Conservation (phyloP, 2,797 vertebrate genomes). For the Loris lydekkerianus region DNA sequence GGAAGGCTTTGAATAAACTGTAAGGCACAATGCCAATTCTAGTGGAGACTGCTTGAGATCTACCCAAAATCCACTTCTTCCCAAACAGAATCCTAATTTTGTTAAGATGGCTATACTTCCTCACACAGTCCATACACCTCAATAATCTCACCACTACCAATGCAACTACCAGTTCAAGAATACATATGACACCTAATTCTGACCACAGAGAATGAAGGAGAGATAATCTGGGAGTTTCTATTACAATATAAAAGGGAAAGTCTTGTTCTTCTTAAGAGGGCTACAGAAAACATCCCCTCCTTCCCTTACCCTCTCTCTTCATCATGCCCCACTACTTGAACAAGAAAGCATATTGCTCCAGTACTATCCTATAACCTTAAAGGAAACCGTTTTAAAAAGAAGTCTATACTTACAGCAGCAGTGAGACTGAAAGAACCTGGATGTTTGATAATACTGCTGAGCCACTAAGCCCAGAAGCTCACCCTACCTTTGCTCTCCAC, state of each 20-base stretch:
- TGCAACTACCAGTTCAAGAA: neutral
- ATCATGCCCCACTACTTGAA: neutral
- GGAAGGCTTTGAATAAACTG: neutral
- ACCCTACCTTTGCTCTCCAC: neutral
- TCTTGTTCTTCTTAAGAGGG: neutral
- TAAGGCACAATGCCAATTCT: neutral
- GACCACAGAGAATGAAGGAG: neutral
- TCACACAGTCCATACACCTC: neutral
- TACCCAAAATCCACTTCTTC: neutral
- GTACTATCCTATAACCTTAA: neutral
- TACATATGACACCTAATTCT: neutral
- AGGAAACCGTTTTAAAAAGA: neutral
- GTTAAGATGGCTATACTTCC: neutral
- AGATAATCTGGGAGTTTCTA: neutral
- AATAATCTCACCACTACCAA: neutral
- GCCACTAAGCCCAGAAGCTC: neutral
- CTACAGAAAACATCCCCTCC: neutral
- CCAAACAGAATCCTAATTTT: neutral
- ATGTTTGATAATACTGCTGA: neutral
- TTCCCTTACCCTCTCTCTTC: neutral
- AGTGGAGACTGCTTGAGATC: neutral
- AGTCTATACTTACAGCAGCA: neutral
- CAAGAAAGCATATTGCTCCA: neutral
- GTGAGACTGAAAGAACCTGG: neutral
- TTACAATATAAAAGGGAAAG: neutral